Evolutionary conservation across 2,888 invertebrate species (phyloP).

Genomic region (Neoascia interrupta): DNA sequence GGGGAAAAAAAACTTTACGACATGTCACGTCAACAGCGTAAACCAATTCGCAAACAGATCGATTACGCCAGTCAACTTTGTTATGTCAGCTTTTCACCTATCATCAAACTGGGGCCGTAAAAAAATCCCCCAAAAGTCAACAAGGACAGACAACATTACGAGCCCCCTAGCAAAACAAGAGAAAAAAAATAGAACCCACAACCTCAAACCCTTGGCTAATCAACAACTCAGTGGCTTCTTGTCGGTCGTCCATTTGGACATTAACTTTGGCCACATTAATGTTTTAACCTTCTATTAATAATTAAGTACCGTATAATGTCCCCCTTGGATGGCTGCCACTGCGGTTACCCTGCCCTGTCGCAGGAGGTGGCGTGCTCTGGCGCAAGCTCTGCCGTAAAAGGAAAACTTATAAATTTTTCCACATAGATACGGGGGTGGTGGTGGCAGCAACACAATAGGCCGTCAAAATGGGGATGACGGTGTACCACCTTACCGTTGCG

Average conservation of each 20-base stretch:
- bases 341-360: slow-evolving; percentile 3
- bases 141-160: slow-evolving; percentile 9
- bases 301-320: slow-evolving; percentile 63
- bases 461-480: no score
- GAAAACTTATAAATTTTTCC: slow-evolving; percentile 64
- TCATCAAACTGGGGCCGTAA: slow-evolving; percentile 1
- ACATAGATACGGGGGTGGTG: slow-evolving; percentile 27
- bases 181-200: no score
- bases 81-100: slow-evolving; percentile 27
- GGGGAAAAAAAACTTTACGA: slow-evolving; percentile 40
- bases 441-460: not conserved
- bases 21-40: slow-evolving; percentile 60
- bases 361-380: slow-evolving; percentile 49
- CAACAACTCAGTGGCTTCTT: slow-evolving; percentile 58
- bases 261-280: slow-evolving; percentile 66
- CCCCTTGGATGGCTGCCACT: not conserved
- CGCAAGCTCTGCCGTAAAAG: slow-evolving; percentile 38
- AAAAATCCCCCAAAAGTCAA: slow-evolving; percentile 22
- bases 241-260: slow-evolving; percentile 44
- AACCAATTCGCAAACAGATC: slow-evolving; percentile 52
- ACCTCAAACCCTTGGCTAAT: slow-evolving; percentile 49
- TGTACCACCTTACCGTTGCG: slow-evolving; percentile 3
- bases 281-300: slow-evolving; percentile 67
- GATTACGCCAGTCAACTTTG: slow-evolving; percentile 52
- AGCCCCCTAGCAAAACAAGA: no score